Evolutionary conservation across 2,888 invertebrate genomes (phyloP).

Genomic region (Thyatira batis): DNA sequence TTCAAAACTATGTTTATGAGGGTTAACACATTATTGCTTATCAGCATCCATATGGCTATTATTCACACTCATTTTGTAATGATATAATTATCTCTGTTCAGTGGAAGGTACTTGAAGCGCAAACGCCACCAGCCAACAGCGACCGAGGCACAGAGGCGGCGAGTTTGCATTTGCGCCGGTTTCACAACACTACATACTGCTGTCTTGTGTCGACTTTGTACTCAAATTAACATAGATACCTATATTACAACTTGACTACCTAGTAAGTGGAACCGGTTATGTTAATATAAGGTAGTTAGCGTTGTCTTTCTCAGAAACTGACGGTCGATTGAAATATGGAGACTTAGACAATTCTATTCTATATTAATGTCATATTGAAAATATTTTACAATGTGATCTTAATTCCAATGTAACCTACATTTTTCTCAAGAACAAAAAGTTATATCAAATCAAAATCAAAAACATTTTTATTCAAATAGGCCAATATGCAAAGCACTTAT

Average conservation of each 20-base stretch:
- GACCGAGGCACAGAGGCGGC: conserved; percentile 3
- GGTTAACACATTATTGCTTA: too few relatives aligned
- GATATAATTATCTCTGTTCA: conserved; percentile 7
- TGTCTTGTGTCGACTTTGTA: not conserved
- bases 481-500: too few relatives aligned
- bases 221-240: not conserved
- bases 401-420: too few relatives aligned
- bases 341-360: too few relatives aligned
- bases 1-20: too few relatives aligned
- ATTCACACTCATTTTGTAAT: too few relatives aligned
- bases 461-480: too few relatives aligned
- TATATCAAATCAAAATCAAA: too few relatives aligned
- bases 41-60: too few relatives aligned
- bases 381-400: too few relatives aligned
- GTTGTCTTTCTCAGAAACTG: not conserved
- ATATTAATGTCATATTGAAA: too few relatives aligned
- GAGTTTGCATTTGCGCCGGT: conserved; percentile 1
- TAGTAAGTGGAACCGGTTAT: not conserved
- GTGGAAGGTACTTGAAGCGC: conserved; percentile 34
- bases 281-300: not conserved
- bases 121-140: conserved; percentile 6
- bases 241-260: not conserved
- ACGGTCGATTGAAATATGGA: not conserved
- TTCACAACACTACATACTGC: not conserved
- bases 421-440: too few relatives aligned